Evolutionary conservation across 2,797 vertebrate species (phyloP), one percentile per base, ranked within the genome.

Genomic region (Chelidonichthys spinosus): DNA sequence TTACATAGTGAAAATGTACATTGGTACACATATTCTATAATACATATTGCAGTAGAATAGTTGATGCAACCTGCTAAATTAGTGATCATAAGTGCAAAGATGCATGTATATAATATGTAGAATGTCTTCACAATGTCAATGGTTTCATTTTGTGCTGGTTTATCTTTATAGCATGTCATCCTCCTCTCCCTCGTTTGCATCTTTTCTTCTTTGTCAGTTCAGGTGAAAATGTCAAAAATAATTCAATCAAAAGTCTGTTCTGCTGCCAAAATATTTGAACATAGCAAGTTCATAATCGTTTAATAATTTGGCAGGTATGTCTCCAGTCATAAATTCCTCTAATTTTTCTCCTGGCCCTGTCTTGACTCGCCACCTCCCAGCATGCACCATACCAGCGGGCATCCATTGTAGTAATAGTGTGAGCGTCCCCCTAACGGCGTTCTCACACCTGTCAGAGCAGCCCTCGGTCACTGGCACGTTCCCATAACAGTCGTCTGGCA

Each of bases 401-500:
- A 56, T 81, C 78, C 67, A 43, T 79, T 0, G 50, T 43, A 43
- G 49, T 53, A 53, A 18, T 63, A 83, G 77, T 89, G 78, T 87
- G 83, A 81, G 72, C 11, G 13, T 44, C 69, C 53, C 39, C 74
- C 75, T 63, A 63, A 76, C 78, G n/a, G 61, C 50, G 79, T 84
- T 86, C 88, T 89, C 87, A 89, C 89, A 92, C 90, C 91, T 90
- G 90, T 89, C 88, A 89, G 64, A 43, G 73, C 59, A 60, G 64
- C 83, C 82, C 64, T 86, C 59, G 36, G 69, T 32, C 40, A 36
- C 79, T 81, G 83, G 89, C 74, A 78, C 67, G 10, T 72, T 86
- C 83, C 72, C 81, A 75, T 36, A 72, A 54, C 69, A 50, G 73
- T 56, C 79, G 66, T 49, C 73, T 79, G 76, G 76, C 75, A 69